Base-by-base conservation (phyloP, 2,797 vertebrate genomes). In the Zenarchopterus dispar region DNA sequence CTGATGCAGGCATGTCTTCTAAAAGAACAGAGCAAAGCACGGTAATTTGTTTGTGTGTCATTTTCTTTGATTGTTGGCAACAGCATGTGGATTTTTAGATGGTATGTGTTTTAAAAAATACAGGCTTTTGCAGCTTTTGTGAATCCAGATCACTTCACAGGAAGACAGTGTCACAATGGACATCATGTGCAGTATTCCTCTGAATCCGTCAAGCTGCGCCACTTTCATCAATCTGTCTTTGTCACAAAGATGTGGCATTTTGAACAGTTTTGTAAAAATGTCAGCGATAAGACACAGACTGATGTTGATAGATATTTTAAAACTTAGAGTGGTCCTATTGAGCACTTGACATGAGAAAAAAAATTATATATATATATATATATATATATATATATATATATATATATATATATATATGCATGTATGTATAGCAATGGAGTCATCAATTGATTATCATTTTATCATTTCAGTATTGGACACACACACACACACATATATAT, bases 1-100 rank as follows among this genome's bases (percentile, higher is more conserved):
- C 89, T 88, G 90, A 91, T 83, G 84, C 80, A 80, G 84, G 84
- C 88, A 81, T 11, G 70, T 75, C 86, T 80, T 73, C 73, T 46
- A 49, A 81, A 84, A 80, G 72, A 81, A 78, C 81, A 73, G 77
- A 86, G 79, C 42, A 19, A 47, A 44, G 73, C 66, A 76, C 75
- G 73, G 74, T 80, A 70, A 86, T 88, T 84, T 84, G 78, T 85
- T 84, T 85, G 84, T 68, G 81, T 78, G 83, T 81, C 84, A 85
- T 77, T 87, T 85, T 79, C 73, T 83, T 79, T 82, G 55, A 85
- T 79, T 80, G 75, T 61, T 50, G 73, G 71, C 56, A 24, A 50
- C 56, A 42, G 55, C 26, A 48, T 21, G 39, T 6, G 41, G 36
- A 26, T 69, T 56, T 73, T 39, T 15, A 13, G 36, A 5, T 36